Conservation (phyloP, 2,797 vertebrate genomes). For the Sarcoramphus papa region DNA sequence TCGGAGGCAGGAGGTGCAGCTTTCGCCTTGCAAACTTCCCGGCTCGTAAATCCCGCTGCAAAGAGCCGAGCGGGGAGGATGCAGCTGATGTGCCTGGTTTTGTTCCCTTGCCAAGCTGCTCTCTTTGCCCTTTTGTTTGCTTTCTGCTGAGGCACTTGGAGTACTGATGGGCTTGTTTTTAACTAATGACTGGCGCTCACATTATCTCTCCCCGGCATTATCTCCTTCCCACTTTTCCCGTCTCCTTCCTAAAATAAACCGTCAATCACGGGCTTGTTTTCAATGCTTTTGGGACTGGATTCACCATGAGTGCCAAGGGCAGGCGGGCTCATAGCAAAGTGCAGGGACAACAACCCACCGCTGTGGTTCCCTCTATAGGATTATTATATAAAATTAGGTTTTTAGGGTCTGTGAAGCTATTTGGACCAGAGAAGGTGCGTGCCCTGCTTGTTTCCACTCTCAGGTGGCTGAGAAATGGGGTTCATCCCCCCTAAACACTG, state of each 20-base stretch:
- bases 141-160: slow-evolving; percentile 15
- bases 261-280: not conserved
- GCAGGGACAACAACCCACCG: not conserved
- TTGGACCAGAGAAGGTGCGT: rapidly evolving
- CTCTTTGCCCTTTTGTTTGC: slow-evolving; percentile 66
- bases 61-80: not conserved
- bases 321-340: not conserved
- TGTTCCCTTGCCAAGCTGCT: slow-evolving; percentile 48
- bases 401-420: not conserved
- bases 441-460: not conserved
- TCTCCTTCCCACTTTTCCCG: slow-evolving; percentile 25
- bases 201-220: not conserved
- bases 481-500: not conserved
- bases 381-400: not conserved
- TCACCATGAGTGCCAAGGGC: not conserved
- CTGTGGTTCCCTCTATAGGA: not conserved
- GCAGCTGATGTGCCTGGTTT: slow-evolving; percentile 28
- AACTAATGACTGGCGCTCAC: slow-evolving; percentile 7
- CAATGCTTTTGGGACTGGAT: not conserved
- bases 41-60: not conserved
- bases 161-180: slow-evolving; percentile 4
- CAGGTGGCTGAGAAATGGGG: not conserved
- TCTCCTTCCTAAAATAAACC: slow-evolving; percentile 29
- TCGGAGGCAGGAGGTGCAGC: not conserved
- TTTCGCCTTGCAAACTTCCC: not conserved